phyloP scores from a whole-genome alignment of 2,113 vertebrate genomes.

The Monopterus albus region DNA sequence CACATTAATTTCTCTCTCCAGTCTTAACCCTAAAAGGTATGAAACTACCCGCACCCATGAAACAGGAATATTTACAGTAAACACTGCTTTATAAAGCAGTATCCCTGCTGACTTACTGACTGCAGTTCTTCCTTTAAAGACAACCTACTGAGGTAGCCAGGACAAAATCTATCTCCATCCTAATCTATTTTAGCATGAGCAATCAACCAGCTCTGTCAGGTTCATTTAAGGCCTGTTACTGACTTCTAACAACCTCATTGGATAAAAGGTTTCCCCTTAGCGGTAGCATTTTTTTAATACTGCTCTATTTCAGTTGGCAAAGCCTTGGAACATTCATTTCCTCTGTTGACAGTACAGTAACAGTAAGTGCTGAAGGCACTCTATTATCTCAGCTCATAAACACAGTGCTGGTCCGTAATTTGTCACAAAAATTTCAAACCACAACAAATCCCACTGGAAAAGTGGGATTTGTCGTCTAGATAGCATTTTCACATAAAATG shows the following conservation, averaged over 20 bases:
- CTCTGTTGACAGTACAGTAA: conserved; percentile 44
- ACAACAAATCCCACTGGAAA: neutral
- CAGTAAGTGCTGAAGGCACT: conserved; percentile 18
- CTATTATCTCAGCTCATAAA: conserved; percentile 46
- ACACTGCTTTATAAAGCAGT: conserved; percentile 39
- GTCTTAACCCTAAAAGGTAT: conserved; percentile 41
- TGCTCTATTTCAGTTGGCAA: conserved; percentile 51
- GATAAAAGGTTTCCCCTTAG: conserved; percentile 19
- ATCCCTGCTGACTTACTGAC: conserved; percentile 27
- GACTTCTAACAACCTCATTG: conserved; percentile 33
- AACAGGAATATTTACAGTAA: conserved; percentile 54
- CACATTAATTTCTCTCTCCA: conserved; percentile 9
- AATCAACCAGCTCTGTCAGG: conserved; percentile 11
- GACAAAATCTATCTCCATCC: conserved; percentile 25
- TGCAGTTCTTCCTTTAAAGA: conserved; percentile 47
- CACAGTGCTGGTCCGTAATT: neutral
- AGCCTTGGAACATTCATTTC: conserved; percentile 47
- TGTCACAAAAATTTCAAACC: conserved; percentile 13
- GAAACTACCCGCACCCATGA: conserved; percentile 31
- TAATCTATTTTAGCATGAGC: conserved; percentile 25
- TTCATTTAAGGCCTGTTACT: conserved; percentile 25
- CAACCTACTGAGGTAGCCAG: conserved; percentile 13
- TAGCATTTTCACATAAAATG: conserved; percentile 37
- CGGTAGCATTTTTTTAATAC: conserved; percentile 24
- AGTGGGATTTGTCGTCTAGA: conserved; percentile 2